Evolutionary conservation across 2,888 invertebrate species (phyloP), one percentile per base, ranked within the genome.

Genomic region (Apamea anceps): DNA sequence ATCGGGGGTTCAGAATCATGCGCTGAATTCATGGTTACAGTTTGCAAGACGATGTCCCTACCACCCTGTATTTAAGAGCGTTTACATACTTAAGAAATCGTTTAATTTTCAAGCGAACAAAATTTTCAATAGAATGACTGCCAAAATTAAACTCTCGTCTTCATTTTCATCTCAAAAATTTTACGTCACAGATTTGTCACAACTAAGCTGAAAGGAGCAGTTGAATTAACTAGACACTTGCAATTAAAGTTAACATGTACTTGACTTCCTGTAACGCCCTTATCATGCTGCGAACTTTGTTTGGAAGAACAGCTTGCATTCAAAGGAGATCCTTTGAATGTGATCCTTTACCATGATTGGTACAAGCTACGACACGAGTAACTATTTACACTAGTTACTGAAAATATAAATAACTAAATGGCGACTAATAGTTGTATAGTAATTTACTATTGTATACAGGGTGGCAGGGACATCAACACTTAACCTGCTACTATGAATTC

Each of bases 211-310:
- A 28, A 54, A 28, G 42, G 21, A 75, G 51, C 12, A 12, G 28
- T 57, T 7, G 5, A 75, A 57, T 75, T 51, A 71, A 21, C n/a
- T 37, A n/a, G 18, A 4, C n/a, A 57, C 28, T 54, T 75, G 72
- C 51, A 74, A 70, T 68, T 37, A 70, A 68, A n/a, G 8, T 74
- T 68, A 70, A n/a, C 54, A 15, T 37, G 7, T 5, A n/a, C 18
- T 74, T 68, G n/a, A n/a, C 67, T 10, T 45, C 48, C 3, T 32
- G 32, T 25, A 18, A 63, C 25, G 32, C 51, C n/a, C 18, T 48
- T 74, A 74, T 67, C 68, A 37, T 48, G 18, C 2, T 48, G 25
- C 18, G 18, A 37, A 68, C n/a, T 74, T 67, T 48, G 25, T 63
- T 63, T 63, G 28, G 18, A 18, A 28, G 32, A 28, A 63, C 32